Evolutionary conservation across 2,113 vertebrate genomes (phyloP), one percentile per base, ranked within the genome.

Genomic region (Hoplias malabaricus): DNA sequence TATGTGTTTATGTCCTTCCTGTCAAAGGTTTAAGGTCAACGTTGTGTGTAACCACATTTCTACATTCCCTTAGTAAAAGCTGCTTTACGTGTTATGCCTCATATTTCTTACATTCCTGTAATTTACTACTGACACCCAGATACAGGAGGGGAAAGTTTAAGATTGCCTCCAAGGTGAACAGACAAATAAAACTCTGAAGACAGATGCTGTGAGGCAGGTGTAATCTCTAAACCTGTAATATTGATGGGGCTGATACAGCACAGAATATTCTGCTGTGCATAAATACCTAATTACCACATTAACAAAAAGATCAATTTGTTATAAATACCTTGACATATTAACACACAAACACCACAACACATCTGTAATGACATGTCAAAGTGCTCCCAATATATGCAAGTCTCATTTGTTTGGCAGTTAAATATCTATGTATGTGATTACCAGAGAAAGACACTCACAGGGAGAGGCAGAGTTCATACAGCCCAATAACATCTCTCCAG

Each of bases 401-500:
- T 48, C 27, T 71, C 16, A 25, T 10, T 46, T 46, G 43, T 34
- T 72, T 14, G 6, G 42, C 10, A 36, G 36, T 61, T 19, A 5
- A 57, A 72, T 43, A 73, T 66, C 27, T 29, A 78, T 72, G 62
- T 16, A 21, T 5, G 16, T 29, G 14, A 46, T 4, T 50, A 65
- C 42, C 19, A 62, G 34, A 9, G 36, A 40, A 12, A 62, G 13
- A 54, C 21, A 62, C 86, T 92, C 83, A 99, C 97, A 92, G 82
- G 96, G 95, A 0, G 93, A 95, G 5, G 87, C 94, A 0, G 85
- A 87, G 13, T 92, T 75, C 86, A 99, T 92, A 86, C 92, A 95
- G 85, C 87, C 72, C 16, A 97, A 94, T 21, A 99, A 94, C 2
- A 86, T 86, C 43, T 93, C 93, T 34, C 97, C 97, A 25, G 89